Conservation (phyloP, 2,888 invertebrate genomes). For the Dasypolia templi region DNA sequence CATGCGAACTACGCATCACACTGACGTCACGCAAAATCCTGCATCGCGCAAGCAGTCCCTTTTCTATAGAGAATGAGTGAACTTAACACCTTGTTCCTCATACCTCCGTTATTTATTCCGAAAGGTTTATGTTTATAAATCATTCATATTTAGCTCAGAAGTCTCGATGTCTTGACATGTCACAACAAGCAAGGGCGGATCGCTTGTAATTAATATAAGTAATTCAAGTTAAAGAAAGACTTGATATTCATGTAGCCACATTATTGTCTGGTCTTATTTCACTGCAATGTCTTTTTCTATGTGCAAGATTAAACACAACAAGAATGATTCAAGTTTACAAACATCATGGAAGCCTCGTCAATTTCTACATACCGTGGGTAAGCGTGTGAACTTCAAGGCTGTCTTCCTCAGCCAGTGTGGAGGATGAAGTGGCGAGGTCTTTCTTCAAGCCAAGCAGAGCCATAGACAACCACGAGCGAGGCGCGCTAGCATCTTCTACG, state of each 20-base stretch:
- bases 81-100: no score
- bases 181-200: background rate
- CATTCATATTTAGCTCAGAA: background rate
- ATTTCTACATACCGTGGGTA: slow-evolving; percentile 76
- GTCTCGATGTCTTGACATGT: background rate
- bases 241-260: background rate
- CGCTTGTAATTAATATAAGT: background rate
- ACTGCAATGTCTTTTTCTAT: background rate
- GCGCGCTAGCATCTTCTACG: slow-evolving; percentile 75
- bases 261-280: background rate
- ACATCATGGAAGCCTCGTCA: background rate
- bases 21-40: no score
- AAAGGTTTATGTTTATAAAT: background rate
- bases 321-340: background rate
- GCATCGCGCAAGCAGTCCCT: no score
- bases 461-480: slow-evolving; percentile 92
- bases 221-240: background rate
- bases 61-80: no score
- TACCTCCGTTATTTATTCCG: no score
- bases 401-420: slow-evolving; percentile 91
- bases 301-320: background rate
- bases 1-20: no score
- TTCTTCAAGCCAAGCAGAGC: slow-evolving; percentile 92
- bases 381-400: slow-evolving; percentile 76
- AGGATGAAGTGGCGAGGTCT: slow-evolving; percentile 90